These are phyloP conservation scores for Sphaerophoria taeniata DNA, from an alignment of 2,888 invertebrate species.

Conservation along the genomic window DNA sequence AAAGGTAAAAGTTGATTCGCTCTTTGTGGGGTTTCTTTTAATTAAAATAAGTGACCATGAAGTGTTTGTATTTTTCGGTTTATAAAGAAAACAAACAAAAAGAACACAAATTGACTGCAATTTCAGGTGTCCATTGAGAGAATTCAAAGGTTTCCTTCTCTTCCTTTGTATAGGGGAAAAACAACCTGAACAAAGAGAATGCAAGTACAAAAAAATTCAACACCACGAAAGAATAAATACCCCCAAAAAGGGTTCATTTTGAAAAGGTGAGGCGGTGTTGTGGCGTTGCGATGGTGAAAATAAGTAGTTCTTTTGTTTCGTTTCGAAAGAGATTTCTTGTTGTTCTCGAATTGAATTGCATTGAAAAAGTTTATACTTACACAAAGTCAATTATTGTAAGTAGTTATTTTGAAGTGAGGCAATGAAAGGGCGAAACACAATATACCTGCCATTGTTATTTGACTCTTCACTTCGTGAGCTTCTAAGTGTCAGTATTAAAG, in stretches of 20 bases:
- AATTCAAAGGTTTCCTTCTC: constrained; percentile 62
- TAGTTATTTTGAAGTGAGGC: not conserved
- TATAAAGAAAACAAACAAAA: constrained; percentile 26
- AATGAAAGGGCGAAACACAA: constrained; percentile 7
- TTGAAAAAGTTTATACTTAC: constrained; percentile 28
- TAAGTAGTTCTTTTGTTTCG: not conserved
- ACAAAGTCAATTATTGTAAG: constrained; percentile 23
- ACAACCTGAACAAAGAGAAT: no score
- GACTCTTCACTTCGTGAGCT: not conserved
- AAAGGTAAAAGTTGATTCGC: constrained; percentile 55
- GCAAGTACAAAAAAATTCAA: no score
- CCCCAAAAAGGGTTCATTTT: constrained; percentile 6
- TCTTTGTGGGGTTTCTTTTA: constrained; percentile 72
- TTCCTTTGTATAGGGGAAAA: not conserved
- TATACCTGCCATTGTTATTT: not conserved
- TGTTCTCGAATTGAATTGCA: constrained; percentile 7
- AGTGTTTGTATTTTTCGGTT: constrained; percentile 51
- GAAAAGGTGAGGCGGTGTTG: not conserved
- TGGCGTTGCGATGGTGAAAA: not conserved
- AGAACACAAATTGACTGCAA: constrained; percentile 66
- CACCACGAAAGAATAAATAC: not conserved
- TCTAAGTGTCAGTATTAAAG: not conserved
- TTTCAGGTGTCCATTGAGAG: constrained; percentile 67
- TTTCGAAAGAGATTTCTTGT: not conserved
- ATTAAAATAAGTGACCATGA: constrained; percentile 74